Evolutionary conservation across 1,140 invertebrate species (phyloP).

Genomic region (Trialeurodes vaporariorum): DNA sequence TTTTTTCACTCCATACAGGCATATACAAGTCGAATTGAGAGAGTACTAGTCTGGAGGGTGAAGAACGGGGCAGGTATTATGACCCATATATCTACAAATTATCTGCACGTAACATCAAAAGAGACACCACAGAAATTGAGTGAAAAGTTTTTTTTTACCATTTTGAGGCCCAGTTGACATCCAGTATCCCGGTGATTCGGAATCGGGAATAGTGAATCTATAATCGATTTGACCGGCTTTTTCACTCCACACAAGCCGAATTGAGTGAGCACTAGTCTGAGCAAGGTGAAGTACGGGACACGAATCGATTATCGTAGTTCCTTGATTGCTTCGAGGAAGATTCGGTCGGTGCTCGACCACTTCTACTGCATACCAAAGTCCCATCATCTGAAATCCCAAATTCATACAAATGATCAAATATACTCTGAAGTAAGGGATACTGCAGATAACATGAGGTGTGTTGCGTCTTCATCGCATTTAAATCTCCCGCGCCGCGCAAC

Average conservation of each 20-base stretch:
- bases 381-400: background rate
- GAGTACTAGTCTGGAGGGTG: background rate
- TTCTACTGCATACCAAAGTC: background rate
- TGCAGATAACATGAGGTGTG: too few relatives aligned
- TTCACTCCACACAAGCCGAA: background rate
- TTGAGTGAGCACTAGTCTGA: background rate
- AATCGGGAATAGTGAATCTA: background rate
- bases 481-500: too few relatives aligned
- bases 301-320: background rate
- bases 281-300: background rate
- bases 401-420: too few relatives aligned
- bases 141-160: too few relatives aligned
- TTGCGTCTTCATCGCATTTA: too few relatives aligned
- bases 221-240: background rate
- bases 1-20: background rate
- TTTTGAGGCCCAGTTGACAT: background rate
- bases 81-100: too few relatives aligned
- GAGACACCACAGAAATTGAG: too few relatives aligned
- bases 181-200: background rate
- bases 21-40: background rate
- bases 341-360: background rate
- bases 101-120: too few relatives aligned
- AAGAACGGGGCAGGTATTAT: background rate
- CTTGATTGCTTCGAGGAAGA: background rate
- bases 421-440: too few relatives aligned